phyloP scores from a whole-genome alignment of 1,140 invertebrate species.

The Lepidurus packardi region DNA sequence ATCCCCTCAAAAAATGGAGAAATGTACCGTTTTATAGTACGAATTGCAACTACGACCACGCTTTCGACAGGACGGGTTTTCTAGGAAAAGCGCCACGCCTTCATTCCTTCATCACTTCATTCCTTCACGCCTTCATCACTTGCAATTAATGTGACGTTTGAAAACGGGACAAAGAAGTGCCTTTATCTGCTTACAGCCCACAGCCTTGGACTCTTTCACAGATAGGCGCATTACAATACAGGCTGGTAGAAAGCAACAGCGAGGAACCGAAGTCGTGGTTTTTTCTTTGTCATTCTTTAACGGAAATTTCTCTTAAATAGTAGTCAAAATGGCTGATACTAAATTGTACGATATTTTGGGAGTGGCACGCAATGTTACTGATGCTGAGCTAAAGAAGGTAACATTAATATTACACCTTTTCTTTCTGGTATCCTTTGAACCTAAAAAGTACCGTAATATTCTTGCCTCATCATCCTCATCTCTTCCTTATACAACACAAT shows the following conservation, averaged over 20 bases:
- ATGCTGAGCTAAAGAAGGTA: conserved; percentile 83
- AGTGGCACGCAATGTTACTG: conserved; percentile 64
- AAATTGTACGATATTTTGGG: conserved; percentile 77
- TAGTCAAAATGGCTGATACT: conserved; percentile 54
- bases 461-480: not conserved
- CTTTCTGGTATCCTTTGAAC: not conserved
- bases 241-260: not conserved
- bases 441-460: not conserved
- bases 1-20: too few species aligned
- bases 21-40: too few species aligned
- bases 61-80: too few species aligned
- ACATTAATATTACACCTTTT: conserved; percentile 38
- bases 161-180: too few species aligned
- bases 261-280: conserved; percentile 6
- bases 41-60: too few species aligned
- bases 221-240: not conserved
- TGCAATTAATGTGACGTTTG: too few species aligned
- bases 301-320: not conserved
- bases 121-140: too few species aligned
- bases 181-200: too few species aligned
- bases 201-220: too few species aligned
- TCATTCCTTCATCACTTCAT: too few species aligned
- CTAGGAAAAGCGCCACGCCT: too few species aligned
- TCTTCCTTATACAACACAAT: conserved; percentile 22
- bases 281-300: conserved; percentile 25